Base-by-base conservation (phyloP, 2,888 invertebrate species). In the Xylophagus ater region DNA sequence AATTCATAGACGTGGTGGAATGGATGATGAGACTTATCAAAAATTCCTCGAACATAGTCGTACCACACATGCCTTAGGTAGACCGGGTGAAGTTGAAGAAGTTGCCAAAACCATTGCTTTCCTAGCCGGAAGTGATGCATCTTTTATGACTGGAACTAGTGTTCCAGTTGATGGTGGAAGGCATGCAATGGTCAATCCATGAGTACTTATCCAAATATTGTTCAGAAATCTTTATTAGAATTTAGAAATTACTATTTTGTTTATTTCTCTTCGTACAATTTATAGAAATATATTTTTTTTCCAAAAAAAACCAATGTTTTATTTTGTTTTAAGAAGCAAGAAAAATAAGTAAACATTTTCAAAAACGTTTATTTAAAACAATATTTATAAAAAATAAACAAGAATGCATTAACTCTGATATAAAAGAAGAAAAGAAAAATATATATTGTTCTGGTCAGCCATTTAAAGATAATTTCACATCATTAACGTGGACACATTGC, bases 101-200 rank as follows among this genome's bases (percentile, higher is more conserved):
- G 85, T 89, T 3, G 85, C 92, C 3, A 73, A 75, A 45, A 74
- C 83, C 1, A 89, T 94, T 47, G 73, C 78, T 26, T 93, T 89
- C 62, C 68, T 94, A 46, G 89, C 90, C 2, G 79, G 85, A 42
- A 78, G 81, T 41, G 29, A 76, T 48, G 76, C 85, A 3, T 83
- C 84, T 50, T 88, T 83, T 58, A 82, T 87, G 14, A 93, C 92
- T 19, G 92, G 89, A 4, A 83, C 73, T 17, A 78, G 77, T 14
- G 53, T 93, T 20, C 81, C 86, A 4, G 81, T 92, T 12, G 93
- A 93, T 64, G 93, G 93, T 10, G 93, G 93, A 3, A 69, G 87
- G 41, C 84, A 86, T 60, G 81, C 81, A 8, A 81, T 87, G 78
- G 88, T 88, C 47, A 87, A 88, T 20, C 73, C 87, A 53, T 84